Base-by-base conservation (phyloP, 37 sponge, comb jelly and placozoan genomes). In the Cladorhizidae sp. region DNA sequence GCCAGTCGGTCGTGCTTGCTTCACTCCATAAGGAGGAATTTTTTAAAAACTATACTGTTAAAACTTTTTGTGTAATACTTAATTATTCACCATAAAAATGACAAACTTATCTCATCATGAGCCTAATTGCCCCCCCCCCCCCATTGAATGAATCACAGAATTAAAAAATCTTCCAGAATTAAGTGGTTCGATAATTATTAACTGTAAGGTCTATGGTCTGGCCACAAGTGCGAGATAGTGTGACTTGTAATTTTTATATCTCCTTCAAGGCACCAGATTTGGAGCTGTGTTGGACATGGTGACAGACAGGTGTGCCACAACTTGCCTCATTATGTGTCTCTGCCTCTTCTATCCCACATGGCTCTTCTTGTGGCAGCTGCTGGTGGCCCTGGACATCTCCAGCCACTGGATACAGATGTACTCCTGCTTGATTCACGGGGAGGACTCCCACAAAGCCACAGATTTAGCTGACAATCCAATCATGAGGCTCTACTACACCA, bases 231-330 rank as follows among this genome's bases (percentile, higher is more conserved):
- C 6, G 28, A 15, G 5, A 17, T 7, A 17, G 5, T 61, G 40
- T 59, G 15, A 64, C 3, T 75, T 75, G 3, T 12, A 45, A 45
- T 45, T 45, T 45, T 45, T 45, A 45, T 12, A 45, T 45, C 49
- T 45, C 9, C 49, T 12, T 49, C 2, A 28, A 87, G 95, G 79
- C 21, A 92, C 90, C 32, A 84, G 61, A 22, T 95, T 95, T 83
- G 96, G 96, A 57, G 93, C 96, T 40, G 96, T 95, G 0, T 70
- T 95, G n/a, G 96, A 95, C 70, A 95, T 95, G 96, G 85, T 92
- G 26, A 95, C 96, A 49, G 96, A 95, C 75, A 92, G 94, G 40
- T 83, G 85, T 75, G 73, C 88, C 40, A 95, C 96, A 0, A 73
- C 75, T 14, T 62, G 90, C 54, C 90, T 95, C 37, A 51, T 92